Base-by-base conservation (phyloP, 2,888 invertebrate species). In the Thera britannica region DNA sequence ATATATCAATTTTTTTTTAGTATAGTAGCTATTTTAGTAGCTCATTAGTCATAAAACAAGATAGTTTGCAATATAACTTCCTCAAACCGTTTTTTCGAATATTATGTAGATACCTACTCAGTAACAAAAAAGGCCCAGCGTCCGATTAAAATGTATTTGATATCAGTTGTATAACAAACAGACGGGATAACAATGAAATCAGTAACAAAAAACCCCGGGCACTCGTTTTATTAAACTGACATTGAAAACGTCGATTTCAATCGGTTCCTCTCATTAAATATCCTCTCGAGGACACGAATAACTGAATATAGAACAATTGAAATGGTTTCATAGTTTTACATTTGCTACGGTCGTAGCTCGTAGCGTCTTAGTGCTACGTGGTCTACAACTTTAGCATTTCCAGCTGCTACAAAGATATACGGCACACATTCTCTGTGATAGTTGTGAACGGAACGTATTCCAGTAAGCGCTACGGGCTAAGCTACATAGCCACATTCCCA, bases 1-100 rank as follows among this genome's bases (percentile, higher is more conserved):
- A 87, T 89, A 88, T 84, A 83, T 77, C 77, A 83, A 85, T 86
- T 90, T 85, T 84, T 87, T 86, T 85, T 85, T 80, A 80, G 81
- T 23, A 80, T 82, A 84, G 83, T 49, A 48, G 7, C n/a, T 36
- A 35, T 35, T 48, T 8, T 56, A 49, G 35, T 56, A 49, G 12
- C 12, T 57, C 34, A 38, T 23, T 34, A 2, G 2, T 48, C 54
- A 54, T 51, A 34, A 35, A 54, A 35, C 34, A 1, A 46, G 9
- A 46, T 46, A 2, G 44, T 46, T 8, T 46, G 2, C 44, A 7
- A 46, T 46, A 8, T 46, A 9, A n/a, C n/a, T n/a, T n/a, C 9
- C 44, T 46, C 8, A 46, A 9, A 5, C 44, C 44, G 44, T 9
- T 46, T 55, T 55, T 0, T 36, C 36, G 4, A 8, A 55, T 36